phyloP scores from a whole-genome alignment of 2,888 invertebrate species.

The Anthophora plumipes region DNA sequence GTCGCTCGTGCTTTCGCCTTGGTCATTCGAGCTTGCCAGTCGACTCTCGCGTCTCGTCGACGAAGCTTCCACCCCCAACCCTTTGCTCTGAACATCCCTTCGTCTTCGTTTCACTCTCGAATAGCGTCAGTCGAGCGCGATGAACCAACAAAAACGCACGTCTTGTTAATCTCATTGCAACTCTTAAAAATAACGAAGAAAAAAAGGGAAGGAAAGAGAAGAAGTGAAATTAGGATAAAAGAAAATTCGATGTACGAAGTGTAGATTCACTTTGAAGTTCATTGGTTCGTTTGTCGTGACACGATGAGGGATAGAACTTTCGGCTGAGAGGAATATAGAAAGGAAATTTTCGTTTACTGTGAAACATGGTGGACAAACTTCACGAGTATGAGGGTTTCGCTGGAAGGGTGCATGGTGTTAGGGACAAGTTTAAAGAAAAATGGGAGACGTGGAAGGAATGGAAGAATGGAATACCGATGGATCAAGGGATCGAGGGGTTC shows the following conservation, averaged over 20 bases:
- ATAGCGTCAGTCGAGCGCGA: not conserved
- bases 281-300: not conserved
- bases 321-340: not conserved
- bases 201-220: not conserved
- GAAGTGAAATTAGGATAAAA: not conserved
- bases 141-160: slow-evolving; percentile 1
- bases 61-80: slow-evolving; percentile 42
- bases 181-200: not conserved
- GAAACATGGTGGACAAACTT: slow-evolving; percentile 90
- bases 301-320: slow-evolving; percentile 20
- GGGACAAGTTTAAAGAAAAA: slow-evolving; percentile 88
- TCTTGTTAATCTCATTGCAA: not conserved
- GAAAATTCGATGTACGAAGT: not conserved
- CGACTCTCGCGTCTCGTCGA: slow-evolving; percentile 56
- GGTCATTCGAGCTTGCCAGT: slow-evolving; percentile 58
- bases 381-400: slow-evolving; percentile 92
- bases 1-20: slow-evolving; percentile 59
- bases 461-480: slow-evolving; percentile 80
- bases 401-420: slow-evolving; percentile 89
- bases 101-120: not conserved
- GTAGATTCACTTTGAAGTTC: not conserved
- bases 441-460: slow-evolving; percentile 88
- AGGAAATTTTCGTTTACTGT: not conserved
- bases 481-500: slow-evolving; percentile 79
- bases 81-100: slow-evolving; percentile 3